Evolutionary conservation across 2,113 vertebrate species (phyloP).

Genomic region (Phylloscopus trochilus): DNA sequence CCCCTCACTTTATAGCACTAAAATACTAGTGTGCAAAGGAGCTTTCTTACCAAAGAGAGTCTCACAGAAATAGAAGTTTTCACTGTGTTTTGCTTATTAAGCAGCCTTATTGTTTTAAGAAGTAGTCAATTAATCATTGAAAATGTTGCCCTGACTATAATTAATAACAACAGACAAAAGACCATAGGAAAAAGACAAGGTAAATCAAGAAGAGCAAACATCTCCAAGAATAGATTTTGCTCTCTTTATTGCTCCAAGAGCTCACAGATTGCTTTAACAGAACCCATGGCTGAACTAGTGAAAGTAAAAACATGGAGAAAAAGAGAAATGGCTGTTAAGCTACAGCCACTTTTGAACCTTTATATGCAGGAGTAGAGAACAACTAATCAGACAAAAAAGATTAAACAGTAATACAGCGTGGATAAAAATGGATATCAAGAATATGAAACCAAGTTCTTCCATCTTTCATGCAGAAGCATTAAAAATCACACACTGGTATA

Average conservation of each 20-base stretch:
- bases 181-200: constrained; percentile 46
- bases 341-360: background rate
- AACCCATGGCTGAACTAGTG: background rate
- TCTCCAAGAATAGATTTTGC: constrained; percentile 47
- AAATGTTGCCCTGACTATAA: constrained; percentile 69
- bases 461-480: background rate
- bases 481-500: background rate
- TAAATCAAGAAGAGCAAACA: constrained; percentile 33
- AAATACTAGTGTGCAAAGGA: background rate
- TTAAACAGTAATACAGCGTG: background rate
- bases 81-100: constrained; percentile 57
- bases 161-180: constrained; percentile 68
- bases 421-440: background rate
- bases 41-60: background rate
- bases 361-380: background rate
- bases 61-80: background rate
- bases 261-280: background rate
- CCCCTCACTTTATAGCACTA: background rate
- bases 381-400: background rate
- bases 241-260: background rate
- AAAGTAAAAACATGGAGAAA: background rate
- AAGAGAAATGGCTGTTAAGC: background rate
- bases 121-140: constrained; percentile 73
- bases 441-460: background rate
- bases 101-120: constrained; percentile 66